Conservation (phyloP, 2,888 invertebrate genomes). For the Temnothorax rugatulus region DNA sequence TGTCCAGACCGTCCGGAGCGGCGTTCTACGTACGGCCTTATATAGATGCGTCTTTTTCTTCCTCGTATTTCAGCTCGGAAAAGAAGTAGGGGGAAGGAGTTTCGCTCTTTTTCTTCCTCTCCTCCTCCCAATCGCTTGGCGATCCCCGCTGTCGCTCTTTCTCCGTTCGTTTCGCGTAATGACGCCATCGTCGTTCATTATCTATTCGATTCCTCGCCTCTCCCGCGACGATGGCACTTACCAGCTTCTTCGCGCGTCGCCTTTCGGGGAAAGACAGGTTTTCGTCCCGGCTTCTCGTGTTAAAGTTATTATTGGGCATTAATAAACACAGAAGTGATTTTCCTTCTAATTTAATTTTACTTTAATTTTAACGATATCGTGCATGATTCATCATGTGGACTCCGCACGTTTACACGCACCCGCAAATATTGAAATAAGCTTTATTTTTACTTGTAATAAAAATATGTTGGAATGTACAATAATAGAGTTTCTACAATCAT, state of each 20-base stretch:
- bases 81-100: conserved; percentile 45
- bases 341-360: background rate
- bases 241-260: background rate
- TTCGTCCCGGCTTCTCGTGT: background rate
- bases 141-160: conserved; percentile 30
- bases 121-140: background rate
- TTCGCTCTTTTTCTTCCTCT: conserved; percentile 14
- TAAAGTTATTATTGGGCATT: background rate
- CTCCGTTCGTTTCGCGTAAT: background rate
- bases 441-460: background rate
- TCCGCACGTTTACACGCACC: background rate
- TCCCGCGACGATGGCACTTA: conserved; percentile 29
- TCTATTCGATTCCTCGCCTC: conserved; percentile 42
- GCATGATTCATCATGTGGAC: background rate
- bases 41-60: conserved; percentile 63
- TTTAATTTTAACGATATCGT: background rate
- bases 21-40: conserved; percentile 56
- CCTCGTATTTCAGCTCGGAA: conserved; percentile 32
- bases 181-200: conserved; percentile 38
- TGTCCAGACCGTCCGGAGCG: conserved; percentile 33
- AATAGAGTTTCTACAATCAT: background rate
- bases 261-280: background rate
- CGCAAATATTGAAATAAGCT: background rate
- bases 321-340: background rate
- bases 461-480: background rate